Base-by-base conservation (phyloP, 1,140 invertebrate genomes). In the Drosophila rufa region DNA sequence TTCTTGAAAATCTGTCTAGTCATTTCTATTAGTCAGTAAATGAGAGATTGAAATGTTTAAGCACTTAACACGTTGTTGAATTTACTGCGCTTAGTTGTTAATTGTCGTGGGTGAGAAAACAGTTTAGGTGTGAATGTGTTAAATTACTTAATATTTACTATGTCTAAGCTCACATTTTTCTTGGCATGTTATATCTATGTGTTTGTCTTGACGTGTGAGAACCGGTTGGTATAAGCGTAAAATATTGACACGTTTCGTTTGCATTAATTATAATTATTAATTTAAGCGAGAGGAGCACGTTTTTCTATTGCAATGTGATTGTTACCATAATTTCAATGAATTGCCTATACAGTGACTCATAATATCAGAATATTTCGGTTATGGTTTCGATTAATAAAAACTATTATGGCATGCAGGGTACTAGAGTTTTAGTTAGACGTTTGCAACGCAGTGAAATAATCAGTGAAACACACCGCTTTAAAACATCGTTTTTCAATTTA, bases 161-260 rank as follows among this genome's bases (percentile, higher is more conserved):
- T 45, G 19, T 58, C 40, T 57, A 46, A 66, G 46, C 43, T 55
- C 25, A 46, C 46, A 22, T 53, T 69, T 55, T 55, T 55, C 19
- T 38, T 22, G 33, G 1, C 19, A 38, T 22, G 33, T 38, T 30
- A 43, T 22, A 55, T 55, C 46, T 47, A 27, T 43, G n/a, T 6
- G 27, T 5, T 3, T 45, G n/a, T 48, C 7, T 40, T 46, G 36
- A 27, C n/a, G 56, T 64, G 59, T 22, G 19, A 17, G 22, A 75
- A 57, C 74, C 53, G 60, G 59, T 75, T 75, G 53, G 50, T 25
- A 40, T 14, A 40, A 36, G 25, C 51, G n/a, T 27, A 30, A 73
- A 73, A 73, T 73, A 71, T 73, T 71, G 66, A 59, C 69, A 73
- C 69, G 69, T 71, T 38, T 73, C 25, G 69, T 30, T 50, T 73